phyloP scores from a whole-genome alignment of 1,140 invertebrate species.

The Dreissena polymorpha region DNA sequence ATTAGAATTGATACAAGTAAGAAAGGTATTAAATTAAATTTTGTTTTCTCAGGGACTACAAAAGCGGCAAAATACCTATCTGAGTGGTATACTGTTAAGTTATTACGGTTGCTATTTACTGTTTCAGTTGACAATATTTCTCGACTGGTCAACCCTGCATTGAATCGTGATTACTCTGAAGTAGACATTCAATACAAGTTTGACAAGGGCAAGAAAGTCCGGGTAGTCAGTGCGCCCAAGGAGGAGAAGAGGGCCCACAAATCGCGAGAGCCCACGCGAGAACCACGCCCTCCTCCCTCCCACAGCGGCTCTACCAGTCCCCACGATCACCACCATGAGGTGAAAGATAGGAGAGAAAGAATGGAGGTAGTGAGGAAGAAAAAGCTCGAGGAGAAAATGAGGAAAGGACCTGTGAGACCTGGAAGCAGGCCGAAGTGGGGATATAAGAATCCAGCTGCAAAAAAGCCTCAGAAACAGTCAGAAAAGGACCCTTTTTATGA shows the following conservation, averaged over 20 bases:
- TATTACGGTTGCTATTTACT: background rate
- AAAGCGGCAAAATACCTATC: background rate
- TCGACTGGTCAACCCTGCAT: too few species aligned
- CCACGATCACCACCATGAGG: slow-evolving; percentile 50
- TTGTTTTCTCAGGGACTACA: too few species aligned
- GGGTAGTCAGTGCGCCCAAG: slow-evolving; percentile 66
- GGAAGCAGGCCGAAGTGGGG: slow-evolving; percentile 67
- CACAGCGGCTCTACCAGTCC: slow-evolving; percentile 10
- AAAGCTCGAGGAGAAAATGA: slow-evolving; percentile 65
- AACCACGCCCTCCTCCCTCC: slow-evolving; percentile 36
- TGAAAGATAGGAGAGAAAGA: slow-evolving; percentile 38
- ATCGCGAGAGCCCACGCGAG: slow-evolving; percentile 56
- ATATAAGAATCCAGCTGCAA: slow-evolving; percentile 69
- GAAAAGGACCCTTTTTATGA: slow-evolving; percentile 75
- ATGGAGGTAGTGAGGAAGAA: slow-evolving; percentile 62
- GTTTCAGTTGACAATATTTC: slow-evolving; percentile 56
- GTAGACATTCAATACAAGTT: slow-evolving; percentile 68
- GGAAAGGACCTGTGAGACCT: slow-evolving; percentile 53
- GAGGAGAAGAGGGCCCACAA: slow-evolving; percentile 52
- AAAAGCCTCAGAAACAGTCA: slow-evolving; percentile 72
- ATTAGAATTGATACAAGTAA: too few species aligned
- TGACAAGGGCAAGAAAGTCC: slow-evolving; percentile 62
- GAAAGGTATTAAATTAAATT: too few species aligned
- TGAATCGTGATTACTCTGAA: slow-evolving; percentile 62
- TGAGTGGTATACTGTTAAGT: background rate